A percentile compares a stretch with the other conserved stretches of the same genome.
These are phyloP conservation scores for Arctopsyche grandis DNA, from an alignment of 1,140 invertebrate species.

Conservation along the genomic window DNA sequence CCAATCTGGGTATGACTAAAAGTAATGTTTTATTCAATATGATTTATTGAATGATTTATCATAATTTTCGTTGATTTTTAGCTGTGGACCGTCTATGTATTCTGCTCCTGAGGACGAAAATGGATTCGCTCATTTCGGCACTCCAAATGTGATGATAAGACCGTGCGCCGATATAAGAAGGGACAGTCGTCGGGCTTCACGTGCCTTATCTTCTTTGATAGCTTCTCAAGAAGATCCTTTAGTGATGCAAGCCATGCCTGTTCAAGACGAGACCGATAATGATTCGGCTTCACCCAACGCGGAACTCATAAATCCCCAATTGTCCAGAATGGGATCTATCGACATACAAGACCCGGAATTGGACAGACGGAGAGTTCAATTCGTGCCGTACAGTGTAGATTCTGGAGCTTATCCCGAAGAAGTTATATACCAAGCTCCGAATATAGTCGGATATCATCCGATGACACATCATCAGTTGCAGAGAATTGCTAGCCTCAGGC, in stretches of 20 bases:
- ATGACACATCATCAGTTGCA: background rate
- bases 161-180: slow-evolving; percentile 53
- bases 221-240: slow-evolving; percentile 45
- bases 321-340: background rate
- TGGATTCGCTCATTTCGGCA: slow-evolving; percentile 49
- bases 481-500: background rate
- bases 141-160: slow-evolving; percentile 52
- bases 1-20: slow-evolving; percentile 44
- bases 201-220: slow-evolving; percentile 46
- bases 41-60: background rate
- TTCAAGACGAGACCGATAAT: slow-evolving; percentile 4
- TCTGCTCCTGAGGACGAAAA: slow-evolving; percentile 51
- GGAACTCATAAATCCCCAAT: background rate
- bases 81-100: slow-evolving; percentile 51
- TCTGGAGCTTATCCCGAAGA: background rate
- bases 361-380: background rate
- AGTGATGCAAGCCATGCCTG: background rate
- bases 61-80: slow-evolving; percentile 16
- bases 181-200: slow-evolving; percentile 49
- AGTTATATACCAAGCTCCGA: background rate
- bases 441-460: slow-evolving; percentile 1
- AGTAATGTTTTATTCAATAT: background rate
- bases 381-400: background rate
- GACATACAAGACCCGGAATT: slow-evolving; percentile 5
- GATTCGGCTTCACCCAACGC: background rate